phyloP scores from a whole-genome alignment of 2,888 invertebrate genomes.

The Argyra leucocephala region DNA sequence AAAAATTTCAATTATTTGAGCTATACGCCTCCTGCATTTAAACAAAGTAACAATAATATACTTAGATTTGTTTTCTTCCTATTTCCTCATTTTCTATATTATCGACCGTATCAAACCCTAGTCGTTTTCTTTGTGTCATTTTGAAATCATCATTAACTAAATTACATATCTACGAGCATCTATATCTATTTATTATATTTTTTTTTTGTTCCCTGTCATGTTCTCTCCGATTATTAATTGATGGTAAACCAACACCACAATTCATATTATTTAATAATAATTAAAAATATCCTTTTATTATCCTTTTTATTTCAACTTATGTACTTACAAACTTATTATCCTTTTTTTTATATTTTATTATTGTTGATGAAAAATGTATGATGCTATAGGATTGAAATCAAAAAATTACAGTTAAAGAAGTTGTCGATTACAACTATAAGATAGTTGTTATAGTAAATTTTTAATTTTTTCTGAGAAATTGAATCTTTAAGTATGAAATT shows the following conservation, averaged over 20 bases:
- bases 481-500: too few relatives aligned
- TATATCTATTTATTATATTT: neutral
- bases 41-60: too few relatives aligned
- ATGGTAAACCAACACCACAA: neutral
- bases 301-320: neutral
- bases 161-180: neutral
- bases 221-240: neutral
- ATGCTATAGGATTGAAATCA: too few relatives aligned
- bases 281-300: slow-evolving; percentile 1
- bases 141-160: neutral
- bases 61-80: too few relatives aligned
- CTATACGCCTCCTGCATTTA: too few relatives aligned
- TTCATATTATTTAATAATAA: neutral
- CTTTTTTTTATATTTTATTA: neutral
- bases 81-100: neutral
- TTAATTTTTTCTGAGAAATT: too few relatives aligned
- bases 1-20: too few relatives aligned
- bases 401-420: too few relatives aligned
- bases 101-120: neutral
- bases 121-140: neutral
- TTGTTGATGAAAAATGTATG: too few relatives aligned
- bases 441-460: too few relatives aligned
- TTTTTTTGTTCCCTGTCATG: neutral
- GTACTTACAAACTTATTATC: slow-evolving; percentile 2
- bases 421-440: too few relatives aligned